Conservation (phyloP, 2,797 vertebrate genomes). For the Agapornis canus region DNA sequence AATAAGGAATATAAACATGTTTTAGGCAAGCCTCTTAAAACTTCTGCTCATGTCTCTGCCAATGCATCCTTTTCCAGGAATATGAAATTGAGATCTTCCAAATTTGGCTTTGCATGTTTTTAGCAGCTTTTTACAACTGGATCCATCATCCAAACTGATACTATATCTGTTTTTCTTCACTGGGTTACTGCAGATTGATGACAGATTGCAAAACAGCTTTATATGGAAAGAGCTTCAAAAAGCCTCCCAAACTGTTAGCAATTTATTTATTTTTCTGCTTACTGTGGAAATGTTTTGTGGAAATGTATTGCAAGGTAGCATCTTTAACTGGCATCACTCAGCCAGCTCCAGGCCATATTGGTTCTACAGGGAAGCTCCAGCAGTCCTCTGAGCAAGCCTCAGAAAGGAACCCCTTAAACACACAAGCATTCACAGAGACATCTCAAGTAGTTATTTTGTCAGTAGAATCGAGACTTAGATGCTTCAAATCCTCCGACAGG, state of each 20-base stretch:
- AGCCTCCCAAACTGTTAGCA: constrained; percentile 26
- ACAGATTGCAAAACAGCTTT: constrained; percentile 63
- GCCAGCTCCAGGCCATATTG: neutral
- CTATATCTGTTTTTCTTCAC: constrained; percentile 21
- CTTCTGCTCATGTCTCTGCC: constrained; percentile 25
- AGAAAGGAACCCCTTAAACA: neutral
- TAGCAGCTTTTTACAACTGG: constrained; percentile 55
- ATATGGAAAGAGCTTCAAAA: constrained; percentile 36
- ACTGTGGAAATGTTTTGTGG: constrained; percentile 21
- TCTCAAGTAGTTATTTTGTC: neutral
- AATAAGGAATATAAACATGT: constrained; percentile 24
- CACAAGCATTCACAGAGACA: neutral
- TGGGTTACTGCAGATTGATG: constrained; percentile 35
- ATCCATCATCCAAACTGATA: constrained; percentile 30
- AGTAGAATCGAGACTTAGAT: neutral
- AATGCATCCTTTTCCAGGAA: constrained; percentile 38
- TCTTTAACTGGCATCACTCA: neutral
- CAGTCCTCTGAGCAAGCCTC: neutral
- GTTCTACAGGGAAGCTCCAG: neutral
- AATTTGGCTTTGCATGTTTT: constrained; percentile 38
- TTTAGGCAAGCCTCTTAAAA: constrained; percentile 34
- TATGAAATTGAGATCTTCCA: constrained; percentile 16
- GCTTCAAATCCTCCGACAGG: neutral
- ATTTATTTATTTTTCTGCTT: constrained; percentile 22
- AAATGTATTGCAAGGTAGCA: neutral